These are phyloP conservation scores for Anguilla japonica DNA, from an alignment of 2,113 vertebrate species.

Conservation along the genomic window DNA sequence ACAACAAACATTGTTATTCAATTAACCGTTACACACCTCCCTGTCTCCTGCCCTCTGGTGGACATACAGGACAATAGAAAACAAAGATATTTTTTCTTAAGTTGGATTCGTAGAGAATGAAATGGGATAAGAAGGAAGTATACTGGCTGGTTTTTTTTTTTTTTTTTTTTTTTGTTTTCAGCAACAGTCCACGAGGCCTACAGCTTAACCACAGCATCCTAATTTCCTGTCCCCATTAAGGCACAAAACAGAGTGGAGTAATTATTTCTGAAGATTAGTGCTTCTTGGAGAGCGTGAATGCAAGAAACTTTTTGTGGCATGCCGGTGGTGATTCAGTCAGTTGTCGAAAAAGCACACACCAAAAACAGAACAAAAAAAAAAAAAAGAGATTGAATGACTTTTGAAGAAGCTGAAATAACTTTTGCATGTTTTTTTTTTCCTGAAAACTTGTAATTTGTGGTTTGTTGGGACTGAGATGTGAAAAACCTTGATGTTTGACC, in stretches of 20 bases:
- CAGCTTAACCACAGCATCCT: neutral
- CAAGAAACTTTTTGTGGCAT: neutral
- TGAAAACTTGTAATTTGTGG: neutral
- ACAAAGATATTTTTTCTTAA: neutral
- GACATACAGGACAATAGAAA: conserved; percentile 3
- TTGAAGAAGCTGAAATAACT: neutral
- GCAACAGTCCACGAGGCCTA: neutral
- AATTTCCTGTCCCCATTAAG: neutral
- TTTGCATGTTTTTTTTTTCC: conserved; percentile 6
- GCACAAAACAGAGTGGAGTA: neutral
- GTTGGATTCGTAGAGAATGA: neutral
- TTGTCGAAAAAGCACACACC: neutral
- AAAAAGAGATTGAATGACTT: neutral
- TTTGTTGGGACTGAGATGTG: conserved; percentile 11
- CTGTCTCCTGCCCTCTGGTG: neutral
- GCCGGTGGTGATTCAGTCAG: neutral
- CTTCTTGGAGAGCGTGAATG: neutral
- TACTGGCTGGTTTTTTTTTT: neutral
- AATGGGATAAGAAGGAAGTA: neutral
- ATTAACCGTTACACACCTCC: neutral
- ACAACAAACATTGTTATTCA: neutral
- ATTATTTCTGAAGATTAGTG: conserved; percentile 3
- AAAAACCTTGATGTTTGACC: neutral
- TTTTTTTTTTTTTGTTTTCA: neutral
- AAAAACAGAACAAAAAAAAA: neutral